Conservation (phyloP, 2,113 vertebrate genomes). For the Protobothrops flavoviridis region DNA sequence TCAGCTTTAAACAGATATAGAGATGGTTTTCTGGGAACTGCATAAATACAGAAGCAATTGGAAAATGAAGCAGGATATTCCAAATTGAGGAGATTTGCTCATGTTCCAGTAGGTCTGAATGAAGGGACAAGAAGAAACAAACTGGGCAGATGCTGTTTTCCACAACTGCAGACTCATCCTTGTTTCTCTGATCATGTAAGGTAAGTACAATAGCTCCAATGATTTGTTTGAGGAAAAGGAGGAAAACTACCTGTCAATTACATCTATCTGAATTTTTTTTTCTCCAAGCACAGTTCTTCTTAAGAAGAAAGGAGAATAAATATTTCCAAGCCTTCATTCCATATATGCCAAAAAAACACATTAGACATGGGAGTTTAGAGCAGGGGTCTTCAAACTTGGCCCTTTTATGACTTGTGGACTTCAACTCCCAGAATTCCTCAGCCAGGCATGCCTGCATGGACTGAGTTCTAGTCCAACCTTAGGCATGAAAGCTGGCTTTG, state of each 20-base stretch:
- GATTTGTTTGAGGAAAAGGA: not conserved
- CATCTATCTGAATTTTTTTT: not conserved
- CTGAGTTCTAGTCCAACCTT: not conserved
- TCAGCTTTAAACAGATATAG: slow-evolving; percentile 24
- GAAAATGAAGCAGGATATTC: slow-evolving; percentile 42
- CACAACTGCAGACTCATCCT: not conserved
- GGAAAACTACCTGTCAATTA: not conserved
- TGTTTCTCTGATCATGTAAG: not conserved
- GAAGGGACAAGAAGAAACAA: slow-evolving; percentile 38
- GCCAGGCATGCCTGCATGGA: too few species aligned
- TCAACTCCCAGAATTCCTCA: too few species aligned
- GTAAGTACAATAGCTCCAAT: not conserved
- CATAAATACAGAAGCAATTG: not conserved
- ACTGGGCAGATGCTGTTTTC: not conserved
- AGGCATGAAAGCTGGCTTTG: not conserved
- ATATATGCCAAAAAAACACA: not conserved
- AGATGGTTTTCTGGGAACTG: slow-evolving; percentile 15
- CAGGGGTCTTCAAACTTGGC: too few species aligned
- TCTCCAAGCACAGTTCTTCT: not conserved
- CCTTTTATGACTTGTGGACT: too few species aligned
- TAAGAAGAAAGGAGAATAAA: not conserved
- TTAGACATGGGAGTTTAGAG: not conserved
- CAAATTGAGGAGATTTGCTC: slow-evolving; percentile 60
- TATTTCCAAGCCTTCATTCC: not conserved
- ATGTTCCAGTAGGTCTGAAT: slow-evolving; percentile 44